Percentiles rank a stretch among this genome's conserved stretches.
These are phyloP conservation scores for Eleginops maclovinus DNA, from an alignment of 2,113 vertebrate species.

Conservation along the genomic window DNA sequence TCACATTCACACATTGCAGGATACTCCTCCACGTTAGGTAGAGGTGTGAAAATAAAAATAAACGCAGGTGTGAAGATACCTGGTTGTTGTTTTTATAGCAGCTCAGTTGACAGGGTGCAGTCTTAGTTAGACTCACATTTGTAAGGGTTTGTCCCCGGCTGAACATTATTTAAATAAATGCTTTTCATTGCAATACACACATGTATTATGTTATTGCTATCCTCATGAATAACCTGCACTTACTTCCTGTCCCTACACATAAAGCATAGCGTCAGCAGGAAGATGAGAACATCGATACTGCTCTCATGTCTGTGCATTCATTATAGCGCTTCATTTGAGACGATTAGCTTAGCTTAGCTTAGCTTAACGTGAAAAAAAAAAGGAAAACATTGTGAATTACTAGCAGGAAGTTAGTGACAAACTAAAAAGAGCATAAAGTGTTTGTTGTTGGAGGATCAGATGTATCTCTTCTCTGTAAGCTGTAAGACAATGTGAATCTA, in stretches of 20 bases:
- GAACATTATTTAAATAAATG: conserved; percentile 19
- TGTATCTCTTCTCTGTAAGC: no score
- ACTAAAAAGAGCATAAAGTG: no score
- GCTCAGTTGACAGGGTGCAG: conserved; percentile 30
- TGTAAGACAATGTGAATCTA: no score
- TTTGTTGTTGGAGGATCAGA: no score
- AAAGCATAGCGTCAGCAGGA: neutral
- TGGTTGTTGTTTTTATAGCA: conserved; percentile 36
- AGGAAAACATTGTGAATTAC: no score
- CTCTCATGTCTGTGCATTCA: neutral
- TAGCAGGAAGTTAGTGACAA: no score
- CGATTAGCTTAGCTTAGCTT: neutral
- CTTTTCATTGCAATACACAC: conserved; percentile 18
- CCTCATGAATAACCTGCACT: neutral
- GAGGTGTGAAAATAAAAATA: conserved; percentile 61
- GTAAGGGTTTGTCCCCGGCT: neutral
- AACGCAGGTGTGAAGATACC: conserved; percentile 49
- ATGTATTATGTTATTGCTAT: neutral
- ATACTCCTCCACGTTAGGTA: conserved; percentile 8
- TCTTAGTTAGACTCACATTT: conserved; percentile 27
- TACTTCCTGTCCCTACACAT: neutral
- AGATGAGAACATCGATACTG: neutral
- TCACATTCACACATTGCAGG: conserved; percentile 40
- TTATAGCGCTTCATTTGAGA: neutral
- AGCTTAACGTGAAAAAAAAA: no score